Evolutionary conservation across 2,888 invertebrate species (phyloP).

Genomic region (Nephrocerus scutellatus): DNA sequence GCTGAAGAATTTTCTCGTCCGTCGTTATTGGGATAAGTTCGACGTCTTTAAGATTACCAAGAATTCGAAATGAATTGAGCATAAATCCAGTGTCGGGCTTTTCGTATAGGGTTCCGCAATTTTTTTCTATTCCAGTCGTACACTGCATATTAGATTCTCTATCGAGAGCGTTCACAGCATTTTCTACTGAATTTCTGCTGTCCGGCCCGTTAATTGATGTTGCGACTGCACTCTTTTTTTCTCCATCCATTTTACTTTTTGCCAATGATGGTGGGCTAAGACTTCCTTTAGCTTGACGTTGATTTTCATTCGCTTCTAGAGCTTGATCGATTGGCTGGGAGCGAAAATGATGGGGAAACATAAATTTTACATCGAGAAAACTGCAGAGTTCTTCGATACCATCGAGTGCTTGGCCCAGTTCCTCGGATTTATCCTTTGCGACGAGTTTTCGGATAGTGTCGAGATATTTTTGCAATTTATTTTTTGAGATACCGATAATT

Average conservation of each 20-base stretch:
- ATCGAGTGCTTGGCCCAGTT: constrained; percentile 46
- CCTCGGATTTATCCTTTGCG: constrained; percentile 34
- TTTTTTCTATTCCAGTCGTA: constrained; percentile 85
- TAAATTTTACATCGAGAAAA: constrained; percentile 41
- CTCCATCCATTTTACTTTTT: background rate
- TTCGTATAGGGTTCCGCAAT: constrained; percentile 30
- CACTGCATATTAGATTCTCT: constrained; percentile 94
- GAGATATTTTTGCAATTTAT: constrained; percentile 47
- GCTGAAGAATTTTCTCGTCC: constrained; percentile 29
- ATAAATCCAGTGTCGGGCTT: constrained; percentile 43
- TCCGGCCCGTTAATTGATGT: constrained; percentile 2
- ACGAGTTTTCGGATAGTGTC: constrained; percentile 42
- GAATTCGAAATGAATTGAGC: constrained; percentile 34
- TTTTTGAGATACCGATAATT: constrained; percentile 46
- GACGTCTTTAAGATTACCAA: constrained; percentile 42
- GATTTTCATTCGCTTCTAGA: constrained; percentile 45
- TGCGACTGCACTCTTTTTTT: background rate
- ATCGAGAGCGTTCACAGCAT: no score
- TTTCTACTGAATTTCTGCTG: no score
- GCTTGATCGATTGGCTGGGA: constrained; percentile 43
- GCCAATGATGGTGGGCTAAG: background rate
- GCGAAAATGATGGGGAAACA: constrained; percentile 33
- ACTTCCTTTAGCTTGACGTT: constrained; percentile 25
- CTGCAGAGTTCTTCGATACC: constrained; percentile 49
- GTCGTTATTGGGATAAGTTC: constrained; percentile 40